Evolutionary conservation across 2,888 invertebrate genomes (phyloP).

Genomic region (Empis stercorea): DNA sequence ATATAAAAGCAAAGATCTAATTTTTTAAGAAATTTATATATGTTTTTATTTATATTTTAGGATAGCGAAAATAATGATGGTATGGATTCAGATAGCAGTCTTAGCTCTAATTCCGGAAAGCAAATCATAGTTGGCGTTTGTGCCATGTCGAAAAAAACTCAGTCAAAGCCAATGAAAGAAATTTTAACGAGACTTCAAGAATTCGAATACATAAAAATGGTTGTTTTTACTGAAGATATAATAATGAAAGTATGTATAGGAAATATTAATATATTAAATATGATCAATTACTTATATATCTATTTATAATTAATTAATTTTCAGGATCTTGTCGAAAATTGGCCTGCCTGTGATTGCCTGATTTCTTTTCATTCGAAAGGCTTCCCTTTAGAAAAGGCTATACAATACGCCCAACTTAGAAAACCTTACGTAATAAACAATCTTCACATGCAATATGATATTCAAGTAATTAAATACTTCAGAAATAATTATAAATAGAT

Average conservation of each 20-base stretch:
- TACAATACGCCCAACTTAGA: conserved; percentile 84
- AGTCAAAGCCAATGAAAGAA: conserved; percentile 98
- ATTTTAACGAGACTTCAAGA: conserved; percentile 91
- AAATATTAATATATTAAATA: too few relatives aligned
- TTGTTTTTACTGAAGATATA: conserved; percentile 91
- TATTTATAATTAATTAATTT: conserved; percentile 5
- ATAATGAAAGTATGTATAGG: conserved; percentile 64
- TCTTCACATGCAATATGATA: conserved; percentile 95
- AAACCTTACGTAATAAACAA: conserved; percentile 97
- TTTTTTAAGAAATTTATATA: too few relatives aligned
- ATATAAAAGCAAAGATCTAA: too few relatives aligned
- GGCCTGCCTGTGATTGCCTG: conserved; percentile 96
- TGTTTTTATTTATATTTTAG: conserved; percentile 44
- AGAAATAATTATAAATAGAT: conserved; percentile 6
- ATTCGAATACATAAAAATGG: conserved; percentile 90
- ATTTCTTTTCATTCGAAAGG: conserved; percentile 98
- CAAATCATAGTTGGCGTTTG: conserved; percentile 97
- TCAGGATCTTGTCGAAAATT: conserved; percentile 88
- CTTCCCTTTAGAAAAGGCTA: conserved; percentile 96
- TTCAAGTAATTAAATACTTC: conserved; percentile 50
- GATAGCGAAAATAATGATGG: conserved; percentile 46
- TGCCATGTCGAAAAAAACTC: conserved; percentile 99
- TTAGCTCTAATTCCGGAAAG: conserved; percentile 49
- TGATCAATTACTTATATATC: conserved; percentile 1
- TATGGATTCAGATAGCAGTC: conserved; percentile 46